These are phyloP conservation scores for Ptychochromis oligacanthus DNA, from an alignment of 2,113 vertebrate genomes.

Conservation along the genomic window DNA sequence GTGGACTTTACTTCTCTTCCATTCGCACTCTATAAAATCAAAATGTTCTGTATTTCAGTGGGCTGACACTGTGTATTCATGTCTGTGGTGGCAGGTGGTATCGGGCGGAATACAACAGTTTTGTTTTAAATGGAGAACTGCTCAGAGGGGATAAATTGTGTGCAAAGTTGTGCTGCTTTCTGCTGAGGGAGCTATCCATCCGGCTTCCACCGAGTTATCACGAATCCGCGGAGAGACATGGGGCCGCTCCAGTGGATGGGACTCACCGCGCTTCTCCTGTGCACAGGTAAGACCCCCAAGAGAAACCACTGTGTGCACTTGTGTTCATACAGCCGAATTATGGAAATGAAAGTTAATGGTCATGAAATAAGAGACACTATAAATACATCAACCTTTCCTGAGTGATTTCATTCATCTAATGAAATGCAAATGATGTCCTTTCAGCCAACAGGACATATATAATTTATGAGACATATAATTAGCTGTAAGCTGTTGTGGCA, in stretches of 20 bases:
- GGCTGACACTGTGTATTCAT: background rate
- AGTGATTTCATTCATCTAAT: slow-evolving; percentile 55
- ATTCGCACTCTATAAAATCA: background rate
- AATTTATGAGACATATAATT: slow-evolving; percentile 72
- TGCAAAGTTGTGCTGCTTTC: slow-evolving; percentile 47
- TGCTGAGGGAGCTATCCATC: slow-evolving; percentile 48
- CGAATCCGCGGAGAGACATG: slow-evolving; percentile 59
- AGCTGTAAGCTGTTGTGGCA: slow-evolving; percentile 74
- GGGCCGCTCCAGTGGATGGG: slow-evolving; percentile 57
- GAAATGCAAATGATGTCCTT: slow-evolving; percentile 64
- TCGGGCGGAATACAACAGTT: slow-evolving; percentile 46
- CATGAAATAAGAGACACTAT: slow-evolving; percentile 27
- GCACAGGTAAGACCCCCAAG: slow-evolving; percentile 73
- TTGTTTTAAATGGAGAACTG: slow-evolving; percentile 48
- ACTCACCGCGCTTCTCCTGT: slow-evolving; percentile 71
- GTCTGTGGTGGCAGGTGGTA: slow-evolving; percentile 56
- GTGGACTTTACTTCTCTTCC: background rate
- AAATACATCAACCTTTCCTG: slow-evolving; percentile 51
- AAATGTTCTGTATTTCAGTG: background rate
- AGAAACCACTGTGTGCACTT: background rate
- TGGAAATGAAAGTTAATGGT: slow-evolving; percentile 25
- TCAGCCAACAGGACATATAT: slow-evolving; percentile 61
- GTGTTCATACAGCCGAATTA: background rate
- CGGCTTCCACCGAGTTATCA: slow-evolving; percentile 33
- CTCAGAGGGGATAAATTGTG: slow-evolving; percentile 56